phyloP scores from a whole-genome alignment of 2,797 vertebrate species.

The Cheirogaleus major region DNA sequence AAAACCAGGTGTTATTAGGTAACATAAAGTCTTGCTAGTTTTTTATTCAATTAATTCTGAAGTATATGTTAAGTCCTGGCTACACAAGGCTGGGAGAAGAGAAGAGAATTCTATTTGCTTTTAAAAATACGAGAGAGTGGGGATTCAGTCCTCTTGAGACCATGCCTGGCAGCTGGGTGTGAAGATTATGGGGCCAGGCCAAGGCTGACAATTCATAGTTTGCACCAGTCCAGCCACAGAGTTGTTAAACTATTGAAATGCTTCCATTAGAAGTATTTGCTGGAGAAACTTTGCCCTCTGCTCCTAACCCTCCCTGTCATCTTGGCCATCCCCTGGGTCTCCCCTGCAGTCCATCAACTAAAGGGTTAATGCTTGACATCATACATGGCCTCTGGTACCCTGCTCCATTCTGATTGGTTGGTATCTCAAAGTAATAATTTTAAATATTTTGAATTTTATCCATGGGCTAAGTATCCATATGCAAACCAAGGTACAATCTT shows the following conservation, averaged over 20 bases:
- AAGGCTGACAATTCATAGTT: neutral
- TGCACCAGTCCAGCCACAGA: neutral
- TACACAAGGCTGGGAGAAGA: neutral
- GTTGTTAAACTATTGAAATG: neutral
- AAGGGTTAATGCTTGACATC: neutral
- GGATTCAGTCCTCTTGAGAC: neutral
- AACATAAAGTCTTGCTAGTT: neutral
- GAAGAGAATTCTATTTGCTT: neutral
- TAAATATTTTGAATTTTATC: constrained; percentile 2
- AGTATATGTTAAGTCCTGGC: neutral
- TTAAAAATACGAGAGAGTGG: neutral
- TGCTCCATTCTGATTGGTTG: neutral
- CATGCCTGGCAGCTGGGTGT: neutral
- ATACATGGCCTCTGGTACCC: neutral
- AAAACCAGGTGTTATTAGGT: neutral
- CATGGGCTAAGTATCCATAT: neutral
- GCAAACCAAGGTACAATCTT: neutral
- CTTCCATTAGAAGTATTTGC: neutral
- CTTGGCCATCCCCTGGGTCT: neutral
- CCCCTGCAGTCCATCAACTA: neutral
- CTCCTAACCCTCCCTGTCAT: neutral
- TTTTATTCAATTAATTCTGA: constrained; percentile 12
- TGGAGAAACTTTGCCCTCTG: neutral
- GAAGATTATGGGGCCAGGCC: neutral
- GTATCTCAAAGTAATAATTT: neutral